Conservation (phyloP, 2,797 vertebrate genomes). For the Melanotaenia boesemani region DNA sequence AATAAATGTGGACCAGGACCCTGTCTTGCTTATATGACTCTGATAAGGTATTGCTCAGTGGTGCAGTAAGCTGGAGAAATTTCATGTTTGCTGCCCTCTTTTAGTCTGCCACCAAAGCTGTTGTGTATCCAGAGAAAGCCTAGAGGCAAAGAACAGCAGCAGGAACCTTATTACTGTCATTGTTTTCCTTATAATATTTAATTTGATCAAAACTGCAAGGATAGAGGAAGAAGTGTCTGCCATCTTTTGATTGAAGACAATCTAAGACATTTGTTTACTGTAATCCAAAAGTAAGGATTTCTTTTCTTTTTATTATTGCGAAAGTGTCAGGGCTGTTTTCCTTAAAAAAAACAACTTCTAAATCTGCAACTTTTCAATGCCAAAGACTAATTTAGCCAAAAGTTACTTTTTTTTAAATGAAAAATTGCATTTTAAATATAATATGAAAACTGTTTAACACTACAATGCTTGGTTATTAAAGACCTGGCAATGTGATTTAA, state of each 20-base stretch:
- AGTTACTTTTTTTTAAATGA: neutral
- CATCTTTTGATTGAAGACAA: slow-evolving; percentile 1
- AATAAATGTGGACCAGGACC: slow-evolving; percentile 21
- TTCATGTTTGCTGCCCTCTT: slow-evolving; percentile 36
- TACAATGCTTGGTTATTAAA: too few relatives aligned
- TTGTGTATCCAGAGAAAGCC: slow-evolving; percentile 17
- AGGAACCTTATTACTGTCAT: slow-evolving; percentile 23
- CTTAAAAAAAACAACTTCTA: neutral
- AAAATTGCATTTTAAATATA: neutral
- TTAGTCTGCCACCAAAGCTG: slow-evolving; percentile 8
- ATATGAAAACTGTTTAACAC: too few relatives aligned
- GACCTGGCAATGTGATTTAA: too few relatives aligned
- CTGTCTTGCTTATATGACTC: slow-evolving; percentile 33
- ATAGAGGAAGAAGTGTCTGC: slow-evolving; percentile 4
- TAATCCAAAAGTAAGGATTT: too few relatives aligned
- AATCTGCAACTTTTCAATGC: slow-evolving; percentile 1
- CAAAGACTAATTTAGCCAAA: neutral
- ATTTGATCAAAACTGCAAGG: slow-evolving; percentile 10
- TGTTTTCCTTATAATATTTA: slow-evolving; percentile 16
- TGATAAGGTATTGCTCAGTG: slow-evolving; percentile 52
- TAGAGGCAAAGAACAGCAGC: slow-evolving; percentile 12
- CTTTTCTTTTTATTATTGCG: too few relatives aligned
- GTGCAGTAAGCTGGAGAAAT: slow-evolving; percentile 45
- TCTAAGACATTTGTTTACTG: too few relatives aligned
- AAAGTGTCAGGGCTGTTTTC: too few relatives aligned